Evolutionary conservation across 2,797 vertebrate species (phyloP).

Genomic region (Poecilia gillii): DNA sequence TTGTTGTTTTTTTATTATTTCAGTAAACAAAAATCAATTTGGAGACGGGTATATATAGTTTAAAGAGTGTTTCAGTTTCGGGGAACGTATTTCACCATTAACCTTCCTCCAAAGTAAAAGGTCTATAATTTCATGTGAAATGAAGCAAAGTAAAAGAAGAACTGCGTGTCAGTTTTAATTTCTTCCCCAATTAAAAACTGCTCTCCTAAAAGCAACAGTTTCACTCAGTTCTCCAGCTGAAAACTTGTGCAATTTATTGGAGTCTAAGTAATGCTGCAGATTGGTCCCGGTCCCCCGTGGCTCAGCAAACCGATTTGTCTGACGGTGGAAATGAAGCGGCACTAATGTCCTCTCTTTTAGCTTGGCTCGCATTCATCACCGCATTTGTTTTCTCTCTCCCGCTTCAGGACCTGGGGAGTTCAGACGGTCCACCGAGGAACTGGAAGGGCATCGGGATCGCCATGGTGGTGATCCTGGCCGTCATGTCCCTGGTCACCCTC

Average conservation of each 20-base stretch:
- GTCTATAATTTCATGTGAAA: slow-evolving; percentile 58
- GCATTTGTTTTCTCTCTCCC: slow-evolving; percentile 43
- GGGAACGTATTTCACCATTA: slow-evolving; percentile 16
- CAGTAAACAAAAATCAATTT: not conserved
- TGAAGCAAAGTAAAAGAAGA: slow-evolving; percentile 43
- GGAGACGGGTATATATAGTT: not conserved
- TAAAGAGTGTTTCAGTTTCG: not conserved
- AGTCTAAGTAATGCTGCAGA: slow-evolving; percentile 44
- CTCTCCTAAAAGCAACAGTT: slow-evolving; percentile 46
- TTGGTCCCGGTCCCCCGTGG: slow-evolving; percentile 46
- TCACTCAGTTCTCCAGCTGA: slow-evolving; percentile 35
- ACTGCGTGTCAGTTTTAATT: slow-evolving; percentile 38
- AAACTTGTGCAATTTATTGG: slow-evolving; percentile 55
- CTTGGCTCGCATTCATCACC: slow-evolving; percentile 36
- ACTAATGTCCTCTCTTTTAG: slow-evolving; percentile 70
- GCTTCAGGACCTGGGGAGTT: slow-evolving; percentile 78
- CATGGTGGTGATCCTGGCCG: slow-evolving; percentile 84
- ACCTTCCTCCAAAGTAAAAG: not conserved
- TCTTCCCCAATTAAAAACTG: slow-evolving; percentile 51
- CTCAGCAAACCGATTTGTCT: slow-evolving; percentile 48
- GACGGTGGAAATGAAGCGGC: slow-evolving; percentile 74
- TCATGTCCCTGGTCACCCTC: slow-evolving; percentile 85
- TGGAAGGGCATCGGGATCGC: slow-evolving; percentile 89
- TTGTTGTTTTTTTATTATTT: not conserved
- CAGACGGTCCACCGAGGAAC: slow-evolving; percentile 83